Conservation (phyloP, 2,888 invertebrate genomes). For the Ctenicera cuprea region DNA sequence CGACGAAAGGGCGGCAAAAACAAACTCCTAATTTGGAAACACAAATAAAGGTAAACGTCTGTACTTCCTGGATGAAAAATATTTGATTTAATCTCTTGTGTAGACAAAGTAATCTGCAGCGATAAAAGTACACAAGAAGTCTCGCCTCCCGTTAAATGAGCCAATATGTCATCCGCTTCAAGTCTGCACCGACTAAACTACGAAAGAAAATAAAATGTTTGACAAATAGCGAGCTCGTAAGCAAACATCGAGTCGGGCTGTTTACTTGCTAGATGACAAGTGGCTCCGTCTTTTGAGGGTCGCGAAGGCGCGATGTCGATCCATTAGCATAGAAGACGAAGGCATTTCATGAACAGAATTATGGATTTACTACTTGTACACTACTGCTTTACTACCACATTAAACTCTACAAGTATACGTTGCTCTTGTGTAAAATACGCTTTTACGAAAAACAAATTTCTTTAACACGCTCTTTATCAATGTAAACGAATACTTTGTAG, state of each 20-base stretch:
- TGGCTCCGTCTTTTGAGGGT: constrained; percentile 65
- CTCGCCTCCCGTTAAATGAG: constrained; percentile 62
- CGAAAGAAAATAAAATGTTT: constrained; percentile 72
- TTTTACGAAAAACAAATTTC: too few relatives aligned
- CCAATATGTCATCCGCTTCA: constrained; percentile 57
- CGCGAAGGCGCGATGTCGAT: constrained; percentile 60
- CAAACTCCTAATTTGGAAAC: constrained; percentile 50
- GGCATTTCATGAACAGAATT: constrained; percentile 61
- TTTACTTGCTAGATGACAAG: constrained; percentile 70
- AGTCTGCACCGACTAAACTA: constrained; percentile 64
- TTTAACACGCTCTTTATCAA: too few relatives aligned
- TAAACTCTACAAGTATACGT: not conserved
- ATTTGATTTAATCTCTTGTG: constrained; percentile 73
- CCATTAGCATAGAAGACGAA: constrained; percentile 65
- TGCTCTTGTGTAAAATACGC: too few relatives aligned
- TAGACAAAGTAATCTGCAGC: constrained; percentile 72
- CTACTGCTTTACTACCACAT: constrained; percentile 54
- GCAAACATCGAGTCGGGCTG: constrained; percentile 70
- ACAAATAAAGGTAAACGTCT: constrained; percentile 52
- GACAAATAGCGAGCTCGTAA: constrained; percentile 71
- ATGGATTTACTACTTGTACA: constrained; percentile 61
- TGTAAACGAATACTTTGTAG: too few relatives aligned
- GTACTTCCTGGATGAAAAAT: constrained; percentile 68
- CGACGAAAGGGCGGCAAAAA: constrained; percentile 35
- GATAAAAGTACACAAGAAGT: constrained; percentile 72